These are phyloP conservation scores for Eupeodes latifasciatus DNA, from an alignment of 2,888 invertebrate species.

Conservation along the genomic window DNA sequence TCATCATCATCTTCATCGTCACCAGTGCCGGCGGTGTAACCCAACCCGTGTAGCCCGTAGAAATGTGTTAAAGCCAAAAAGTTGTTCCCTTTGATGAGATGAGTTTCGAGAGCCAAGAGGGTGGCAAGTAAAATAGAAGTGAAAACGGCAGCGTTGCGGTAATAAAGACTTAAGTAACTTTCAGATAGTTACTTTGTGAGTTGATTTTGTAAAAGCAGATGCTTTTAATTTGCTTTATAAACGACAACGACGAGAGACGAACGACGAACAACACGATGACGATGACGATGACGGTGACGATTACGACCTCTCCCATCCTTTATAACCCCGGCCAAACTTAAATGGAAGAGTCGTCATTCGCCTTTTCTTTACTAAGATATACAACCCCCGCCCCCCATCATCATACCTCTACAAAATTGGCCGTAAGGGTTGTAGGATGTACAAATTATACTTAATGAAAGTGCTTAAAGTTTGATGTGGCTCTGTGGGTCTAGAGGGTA, in stretches of 20 bases:
- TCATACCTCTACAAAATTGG: not conserved
- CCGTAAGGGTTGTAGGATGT: constrained; percentile 28
- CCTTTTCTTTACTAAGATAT: constrained; percentile 7
- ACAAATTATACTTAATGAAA: constrained; percentile 64
- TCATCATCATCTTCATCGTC: not conserved
- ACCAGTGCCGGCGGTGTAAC: not conserved
- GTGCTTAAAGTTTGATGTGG: constrained; percentile 64
- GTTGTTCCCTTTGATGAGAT: constrained; percentile 54
- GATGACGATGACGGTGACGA: no score
- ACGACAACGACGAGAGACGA: not conserved
- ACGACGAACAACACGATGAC: not conserved
- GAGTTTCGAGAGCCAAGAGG: constrained; percentile 13
- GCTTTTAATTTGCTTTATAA: constrained; percentile 61
- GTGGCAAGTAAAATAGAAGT: constrained; percentile 43
- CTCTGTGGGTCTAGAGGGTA: constrained; percentile 7
- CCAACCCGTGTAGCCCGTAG: not conserved
- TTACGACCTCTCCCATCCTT: not conserved
- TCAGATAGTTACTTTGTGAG: constrained; percentile 69
- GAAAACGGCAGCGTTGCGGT: constrained; percentile 56
- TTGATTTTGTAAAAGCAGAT: constrained; percentile 64
- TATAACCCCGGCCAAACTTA: not conserved
- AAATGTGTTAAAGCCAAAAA: constrained; percentile 46
- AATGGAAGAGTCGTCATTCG: constrained; percentile 5
- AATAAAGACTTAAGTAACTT: constrained; percentile 70
- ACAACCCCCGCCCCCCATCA: not conserved